Base-by-base conservation (phyloP, 2,888 invertebrate genomes). In the Eupithecia subumbrata region DNA sequence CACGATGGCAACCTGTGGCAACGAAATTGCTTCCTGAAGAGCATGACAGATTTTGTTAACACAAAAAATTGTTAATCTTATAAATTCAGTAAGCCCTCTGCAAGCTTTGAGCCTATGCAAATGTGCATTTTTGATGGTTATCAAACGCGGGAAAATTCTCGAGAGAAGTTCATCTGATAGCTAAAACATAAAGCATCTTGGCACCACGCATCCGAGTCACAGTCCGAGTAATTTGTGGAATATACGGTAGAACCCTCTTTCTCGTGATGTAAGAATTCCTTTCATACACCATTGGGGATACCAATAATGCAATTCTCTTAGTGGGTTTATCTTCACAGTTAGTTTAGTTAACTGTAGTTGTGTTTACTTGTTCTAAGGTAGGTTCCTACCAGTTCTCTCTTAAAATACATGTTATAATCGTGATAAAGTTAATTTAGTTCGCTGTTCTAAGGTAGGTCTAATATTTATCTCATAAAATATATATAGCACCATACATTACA, bases 1-100 rank as follows among this genome's bases (percentile, higher is more conserved):
- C 85, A 84, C 80, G 78, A 82, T 64, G 80, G 81, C 80, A 81
- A 76, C 81, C 80, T 82, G 78, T 60, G 25, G 60, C 78, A 71
- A 64, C 64, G 30, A 25, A 30, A 14, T 76, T 48, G 45, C 56
- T 70, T 72, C 72, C 73, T 52, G 45, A 76, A 72, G 34, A 66
- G 18, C 12, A 52, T 8, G 30, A 34, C 22, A 22, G 18, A n/a
- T 18, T 37, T 66, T n/a, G 9, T 11, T n/a, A 1, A 1, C 8
- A 8, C 0, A 2, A 12, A n/a, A 66, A 37, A 7, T 18, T 0
- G 1, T 7, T 66, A 4, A 34, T 56, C 56, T 22, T 56, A 22
- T 56, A 22, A 22, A 30, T 34, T 52, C n/a, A 30, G 43, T 30
- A 4, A 52, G 11, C 5, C 37, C 37, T 37, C 7, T 37, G 5